These are phyloP conservation scores for Athalia cordata DNA, from an alignment of 2,888 invertebrate genomes.

Conservation along the genomic window DNA sequence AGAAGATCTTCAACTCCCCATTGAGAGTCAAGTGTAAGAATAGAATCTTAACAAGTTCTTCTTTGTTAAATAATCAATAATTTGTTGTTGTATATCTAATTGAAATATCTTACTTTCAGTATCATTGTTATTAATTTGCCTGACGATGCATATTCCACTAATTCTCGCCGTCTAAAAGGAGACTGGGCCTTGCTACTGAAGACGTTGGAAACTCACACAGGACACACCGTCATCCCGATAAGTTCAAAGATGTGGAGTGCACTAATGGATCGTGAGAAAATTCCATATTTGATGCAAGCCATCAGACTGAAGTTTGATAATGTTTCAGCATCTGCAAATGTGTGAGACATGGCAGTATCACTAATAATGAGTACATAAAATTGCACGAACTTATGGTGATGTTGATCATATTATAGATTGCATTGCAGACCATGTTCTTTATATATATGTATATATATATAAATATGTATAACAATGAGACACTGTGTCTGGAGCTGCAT, in stretches of 20 bases:
- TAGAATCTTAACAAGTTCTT: neutral
- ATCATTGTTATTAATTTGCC: slow-evolving; percentile 77
- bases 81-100: slow-evolving; percentile 56
- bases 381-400: no score
- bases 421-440: no score
- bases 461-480: no score
- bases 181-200: slow-evolving; percentile 75
- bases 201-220: slow-evolving; percentile 76
- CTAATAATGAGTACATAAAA: neutral
- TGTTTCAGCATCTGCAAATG: slow-evolving; percentile 21
- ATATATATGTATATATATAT: no score
- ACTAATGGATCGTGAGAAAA: slow-evolving; percentile 77
- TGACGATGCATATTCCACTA: slow-evolving; percentile 77
- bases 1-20: slow-evolving; percentile 72
- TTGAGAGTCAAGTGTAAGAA: slow-evolving; percentile 74
- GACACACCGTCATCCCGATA: slow-evolving; percentile 77
- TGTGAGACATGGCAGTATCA: slow-evolving; percentile 2
- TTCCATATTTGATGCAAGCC: slow-evolving; percentile 79
- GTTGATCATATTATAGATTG: no score
- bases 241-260: slow-evolving; percentile 76
- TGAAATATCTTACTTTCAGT: slow-evolving; percentile 72
- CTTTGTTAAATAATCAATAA: neutral
- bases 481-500: no score
- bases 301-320: slow-evolving; percentile 75
- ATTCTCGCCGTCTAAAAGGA: slow-evolving; percentile 77